phyloP scores from a whole-genome alignment of 2,113 vertebrate species.

The Haemorhous mexicanus region DNA sequence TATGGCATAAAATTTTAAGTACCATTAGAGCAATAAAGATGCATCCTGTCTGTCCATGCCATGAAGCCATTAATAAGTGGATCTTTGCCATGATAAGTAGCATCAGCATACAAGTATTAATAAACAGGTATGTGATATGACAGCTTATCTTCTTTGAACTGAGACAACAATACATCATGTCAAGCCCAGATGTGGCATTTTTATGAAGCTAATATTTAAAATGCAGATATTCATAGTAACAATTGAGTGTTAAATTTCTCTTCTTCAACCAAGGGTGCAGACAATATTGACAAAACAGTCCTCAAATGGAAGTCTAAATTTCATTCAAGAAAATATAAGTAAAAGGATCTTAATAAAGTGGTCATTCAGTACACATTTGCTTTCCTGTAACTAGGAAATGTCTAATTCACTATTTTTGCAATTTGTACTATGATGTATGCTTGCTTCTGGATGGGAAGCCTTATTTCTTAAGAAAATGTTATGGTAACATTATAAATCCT shows the following conservation, averaged over 20 bases:
- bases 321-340: not conserved
- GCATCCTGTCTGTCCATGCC: not conserved
- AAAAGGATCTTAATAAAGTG: not conserved
- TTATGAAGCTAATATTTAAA: slow-evolving; percentile 48
- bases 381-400: slow-evolving; percentile 57
- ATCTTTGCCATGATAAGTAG: not conserved
- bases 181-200: not conserved
- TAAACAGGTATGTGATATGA: not conserved
- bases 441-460: slow-evolving; percentile 61
- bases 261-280: not conserved
- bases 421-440: slow-evolving; percentile 30
- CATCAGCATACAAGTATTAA: not conserved
- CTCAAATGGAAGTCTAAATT: not conserved
- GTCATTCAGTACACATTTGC: not conserved
- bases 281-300: not conserved
- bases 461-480: slow-evolving; percentile 68
- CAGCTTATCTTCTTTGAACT: slow-evolving; percentile 2
- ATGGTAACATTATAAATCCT: slow-evolving; percentile 67
- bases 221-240: not conserved
- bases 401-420: slow-evolving; percentile 53
- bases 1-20: not conserved
- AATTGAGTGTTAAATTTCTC: not conserved
- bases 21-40: not conserved
- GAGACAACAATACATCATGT: slow-evolving; percentile 33
- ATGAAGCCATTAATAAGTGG: not conserved